phyloP scores from a whole-genome alignment of 2,797 vertebrate genomes.

The Apogon talboti region DNA sequence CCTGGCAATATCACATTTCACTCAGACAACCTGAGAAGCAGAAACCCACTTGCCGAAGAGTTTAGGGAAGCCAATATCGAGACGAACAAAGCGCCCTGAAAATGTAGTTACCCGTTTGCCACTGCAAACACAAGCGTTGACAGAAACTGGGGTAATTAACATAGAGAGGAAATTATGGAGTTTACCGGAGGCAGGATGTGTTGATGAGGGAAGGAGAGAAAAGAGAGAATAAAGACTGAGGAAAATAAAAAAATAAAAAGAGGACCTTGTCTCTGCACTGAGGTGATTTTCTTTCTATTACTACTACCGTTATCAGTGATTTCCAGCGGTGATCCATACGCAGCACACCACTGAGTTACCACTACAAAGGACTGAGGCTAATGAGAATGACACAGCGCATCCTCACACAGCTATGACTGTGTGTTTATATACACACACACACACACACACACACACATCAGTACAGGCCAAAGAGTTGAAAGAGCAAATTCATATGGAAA shows the following conservation, averaged over 20 bases:
- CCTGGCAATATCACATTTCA: slow-evolving; percentile 40
- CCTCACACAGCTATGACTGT: slow-evolving; percentile 6
- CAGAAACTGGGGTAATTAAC: slow-evolving; percentile 8
- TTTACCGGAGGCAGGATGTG: neutral
- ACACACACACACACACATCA: too few relatives aligned
- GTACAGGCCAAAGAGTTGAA: too few relatives aligned
- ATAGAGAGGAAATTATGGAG: slow-evolving; percentile 4
- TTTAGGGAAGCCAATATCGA: slow-evolving; percentile 12
- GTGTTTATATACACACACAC: too few relatives aligned
- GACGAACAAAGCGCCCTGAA: neutral
- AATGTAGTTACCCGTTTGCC: neutral
- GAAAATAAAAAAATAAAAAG: neutral
- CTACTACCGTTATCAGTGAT: slow-evolving; percentile 46
- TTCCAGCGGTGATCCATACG: slow-evolving; percentile 41
- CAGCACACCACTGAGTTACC: slow-evolving; percentile 1
- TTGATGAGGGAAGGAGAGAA: slow-evolving; percentile 8
- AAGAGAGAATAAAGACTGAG: neutral
- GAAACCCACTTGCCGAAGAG: slow-evolving; percentile 18
- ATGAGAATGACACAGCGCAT: slow-evolving; percentile 24
- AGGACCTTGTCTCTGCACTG: slow-evolving; percentile 23
- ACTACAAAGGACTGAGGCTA: slow-evolving; percentile 19
- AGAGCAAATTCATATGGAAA: too few relatives aligned
- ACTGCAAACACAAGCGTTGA: neutral
- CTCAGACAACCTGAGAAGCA: slow-evolving; percentile 28
- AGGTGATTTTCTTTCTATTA: slow-evolving; percentile 43